phyloP scores from a whole-genome alignment of 2,888 invertebrate genomes.

The Spilarctia lutea region DNA sequence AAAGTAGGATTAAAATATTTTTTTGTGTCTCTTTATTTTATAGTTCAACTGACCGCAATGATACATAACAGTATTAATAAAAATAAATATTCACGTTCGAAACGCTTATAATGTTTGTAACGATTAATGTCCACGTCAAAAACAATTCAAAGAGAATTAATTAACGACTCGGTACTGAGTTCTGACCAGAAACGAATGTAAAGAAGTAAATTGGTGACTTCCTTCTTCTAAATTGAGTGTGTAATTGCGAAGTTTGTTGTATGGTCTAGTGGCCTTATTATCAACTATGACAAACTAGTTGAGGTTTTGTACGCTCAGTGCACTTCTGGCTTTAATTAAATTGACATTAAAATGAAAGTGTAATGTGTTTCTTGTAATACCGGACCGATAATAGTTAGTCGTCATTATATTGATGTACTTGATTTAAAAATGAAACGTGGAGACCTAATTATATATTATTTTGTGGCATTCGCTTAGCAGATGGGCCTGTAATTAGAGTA shows the following conservation, averaged over 20 bases:
- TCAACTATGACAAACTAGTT: constrained; percentile 28
- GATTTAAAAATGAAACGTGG: not conserved
- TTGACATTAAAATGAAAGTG: constrained; percentile 33
- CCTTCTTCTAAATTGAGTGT: not conserved
- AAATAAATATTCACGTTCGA: not conserved
- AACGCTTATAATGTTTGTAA: constrained; percentile 19
- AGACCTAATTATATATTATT: not conserved
- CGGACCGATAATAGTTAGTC: not conserved
- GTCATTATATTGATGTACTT: not conserved
- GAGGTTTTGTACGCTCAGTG: constrained; percentile 31
- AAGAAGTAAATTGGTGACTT: constrained; percentile 1
- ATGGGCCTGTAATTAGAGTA: not conserved
- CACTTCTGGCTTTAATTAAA: constrained; percentile 38
- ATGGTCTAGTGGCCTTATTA: constrained; percentile 57
- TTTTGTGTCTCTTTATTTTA: not conserved
- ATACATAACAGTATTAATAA: not conserved
- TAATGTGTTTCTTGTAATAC: not conserved
- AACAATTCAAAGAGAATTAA: not conserved
- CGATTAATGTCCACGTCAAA: not conserved
- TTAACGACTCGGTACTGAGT: not conserved
- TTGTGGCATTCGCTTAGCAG: not conserved
- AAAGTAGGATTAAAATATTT: not conserved
- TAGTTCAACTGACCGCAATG: not conserved
- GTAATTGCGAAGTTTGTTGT: constrained; percentile 21
- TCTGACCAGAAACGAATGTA: not conserved